Evolutionary conservation across 2,113 vertebrate species (phyloP).

Genomic region (Lonchura striata): DNA sequence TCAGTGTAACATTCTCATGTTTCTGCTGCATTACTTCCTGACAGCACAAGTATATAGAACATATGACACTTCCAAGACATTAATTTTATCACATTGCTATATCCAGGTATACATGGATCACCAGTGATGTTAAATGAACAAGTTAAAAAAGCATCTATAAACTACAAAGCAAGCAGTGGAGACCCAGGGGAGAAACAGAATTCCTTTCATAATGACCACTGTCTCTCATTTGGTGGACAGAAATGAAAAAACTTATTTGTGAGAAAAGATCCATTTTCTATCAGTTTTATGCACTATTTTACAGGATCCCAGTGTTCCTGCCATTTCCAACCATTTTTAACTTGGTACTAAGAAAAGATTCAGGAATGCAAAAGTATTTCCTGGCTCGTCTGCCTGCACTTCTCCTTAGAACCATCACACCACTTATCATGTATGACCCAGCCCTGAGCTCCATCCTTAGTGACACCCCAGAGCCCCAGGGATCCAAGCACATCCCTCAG

Average conservation of each 20-base stretch:
- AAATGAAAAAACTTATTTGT: neutral
- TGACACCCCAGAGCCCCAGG: neutral
- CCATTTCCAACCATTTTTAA: neutral
- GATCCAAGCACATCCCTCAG: neutral
- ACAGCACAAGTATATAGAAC: neutral
- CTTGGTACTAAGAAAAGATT: neutral
- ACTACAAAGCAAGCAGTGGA: neutral
- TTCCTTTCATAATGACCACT: neutral
- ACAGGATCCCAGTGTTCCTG: neutral
- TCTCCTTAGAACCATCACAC: neutral
- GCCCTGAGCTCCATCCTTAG: neutral
- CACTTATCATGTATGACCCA: neutral
- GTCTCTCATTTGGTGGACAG: neutral
- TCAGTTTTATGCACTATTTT: neutral
- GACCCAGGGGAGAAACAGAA: neutral
- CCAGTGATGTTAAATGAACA: neutral
- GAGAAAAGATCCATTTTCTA: neutral
- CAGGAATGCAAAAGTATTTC: neutral
- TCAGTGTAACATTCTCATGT: neutral
- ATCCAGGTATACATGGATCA: neutral
- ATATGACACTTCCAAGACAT: neutral
- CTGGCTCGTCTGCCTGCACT: neutral
- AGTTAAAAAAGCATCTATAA: neutral
- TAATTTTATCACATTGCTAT: neutral
- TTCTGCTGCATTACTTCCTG: neutral